Conservation (phyloP, 2,797 vertebrate species). For the Myotis daubentonii region DNA sequence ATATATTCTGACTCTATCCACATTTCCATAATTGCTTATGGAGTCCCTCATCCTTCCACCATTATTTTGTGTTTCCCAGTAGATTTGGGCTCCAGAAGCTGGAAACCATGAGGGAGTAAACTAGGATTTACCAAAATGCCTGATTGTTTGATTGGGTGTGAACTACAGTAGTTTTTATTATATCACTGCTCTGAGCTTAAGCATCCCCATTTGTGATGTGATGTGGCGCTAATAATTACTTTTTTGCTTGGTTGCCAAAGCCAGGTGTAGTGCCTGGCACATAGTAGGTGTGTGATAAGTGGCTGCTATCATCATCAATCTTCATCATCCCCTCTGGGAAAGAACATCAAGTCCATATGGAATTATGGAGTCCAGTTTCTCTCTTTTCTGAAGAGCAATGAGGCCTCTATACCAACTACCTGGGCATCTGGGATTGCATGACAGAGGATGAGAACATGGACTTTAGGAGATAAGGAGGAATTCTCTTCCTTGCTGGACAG, state of each 20-base stretch:
- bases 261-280: background rate
- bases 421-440: too few relatives aligned
- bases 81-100: background rate
- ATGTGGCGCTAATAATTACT: background rate
- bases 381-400: background rate
- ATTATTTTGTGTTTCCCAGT: background rate
- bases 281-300: background rate
- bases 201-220: background rate
- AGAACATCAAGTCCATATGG: background rate
- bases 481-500: background rate
- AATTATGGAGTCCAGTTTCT: background rate
- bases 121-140: background rate
- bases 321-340: background rate
- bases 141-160: background rate
- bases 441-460: rapidly evolving
- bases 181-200: background rate
- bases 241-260: background rate
- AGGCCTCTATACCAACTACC: background rate
- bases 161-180: background rate
- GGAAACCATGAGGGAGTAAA: background rate
- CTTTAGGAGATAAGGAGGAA: background rate
- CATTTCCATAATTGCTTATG: background rate
- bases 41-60: background rate
- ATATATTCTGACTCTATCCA: background rate
- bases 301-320: rapidly evolving